Base-by-base conservation (phyloP, 2,113 vertebrate genomes). In the Osmerus mordax region DNA sequence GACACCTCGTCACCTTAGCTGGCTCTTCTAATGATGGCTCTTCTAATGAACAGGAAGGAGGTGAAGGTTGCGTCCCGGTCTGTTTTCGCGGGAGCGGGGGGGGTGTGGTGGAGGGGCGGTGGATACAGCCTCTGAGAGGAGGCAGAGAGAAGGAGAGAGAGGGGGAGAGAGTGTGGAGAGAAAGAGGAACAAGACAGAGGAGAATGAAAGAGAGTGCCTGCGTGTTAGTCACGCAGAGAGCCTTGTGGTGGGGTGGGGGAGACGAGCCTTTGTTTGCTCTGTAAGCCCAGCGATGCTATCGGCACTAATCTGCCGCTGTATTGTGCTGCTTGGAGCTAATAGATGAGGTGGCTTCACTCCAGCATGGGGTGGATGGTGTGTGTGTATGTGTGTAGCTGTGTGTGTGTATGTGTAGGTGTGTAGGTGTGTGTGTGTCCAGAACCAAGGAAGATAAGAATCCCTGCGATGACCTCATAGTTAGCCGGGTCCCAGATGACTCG, bases 261-360 rank as follows among this genome's bases (percentile, higher is more conserved):
- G 74, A 73, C 73, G 14, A 69, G 78, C 63, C 51, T 29, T 78
- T 87, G 83, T 86, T 82, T 84, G 71, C 41, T 1, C 54, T 69
- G 66, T n/a, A 11, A 69, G 23, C 29, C 62, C 32, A 23, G 25
- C n/a, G 85, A 86, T 73, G 74, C 78, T 78, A 82, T 78, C 76
- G 0, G 61, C 6, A 75, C 80, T 84, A 73, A 86, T 83, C 75
- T 80, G 55, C 82, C 81, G 72, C 65, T 71, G 74, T 69, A 69
- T 80, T 77, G 74, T 81, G 81, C 74, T 80, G 65, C 72, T 3
- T 3, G 15, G 61, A 70, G 65, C 66, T 74, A 72, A 75, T 75
- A 70, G 76, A 65, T 70, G 74, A 72, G 32, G 80, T 29, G 14
- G 65, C 47, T 14, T 25, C 19, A 3, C 29, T 61, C 62, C 4